Evolutionary conservation across 2,113 vertebrate genomes (phyloP).

Genomic region (Perca flavescens): DNA sequence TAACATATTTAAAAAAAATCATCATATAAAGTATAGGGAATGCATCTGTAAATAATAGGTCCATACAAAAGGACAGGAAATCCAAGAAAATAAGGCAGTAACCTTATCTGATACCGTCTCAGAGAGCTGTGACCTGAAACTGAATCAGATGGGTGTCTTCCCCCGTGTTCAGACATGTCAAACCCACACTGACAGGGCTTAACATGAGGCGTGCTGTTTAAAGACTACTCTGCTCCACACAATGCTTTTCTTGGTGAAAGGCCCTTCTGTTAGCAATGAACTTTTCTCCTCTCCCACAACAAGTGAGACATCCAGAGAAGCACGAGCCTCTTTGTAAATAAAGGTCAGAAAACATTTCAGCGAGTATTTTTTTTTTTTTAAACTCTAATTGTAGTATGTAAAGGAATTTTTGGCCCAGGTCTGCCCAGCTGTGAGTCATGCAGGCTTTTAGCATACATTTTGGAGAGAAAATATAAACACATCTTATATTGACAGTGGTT

Average conservation of each 20-base stretch:
- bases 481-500: constrained; percentile 11
- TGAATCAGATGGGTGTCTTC: constrained; percentile 45
- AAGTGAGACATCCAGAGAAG: constrained; percentile 46
- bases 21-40: neutral
- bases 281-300: constrained; percentile 54
- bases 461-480: constrained; percentile 28
- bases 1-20: neutral
- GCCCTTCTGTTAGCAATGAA: constrained; percentile 41
- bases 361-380: too few relatives aligned
- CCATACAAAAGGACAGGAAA: constrained; percentile 23
- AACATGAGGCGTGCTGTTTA: constrained; percentile 49
- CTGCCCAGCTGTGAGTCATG: constrained; percentile 39
- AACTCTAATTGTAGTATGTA: constrained; percentile 51
- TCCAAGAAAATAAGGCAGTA: constrained; percentile 19
- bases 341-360: constrained; percentile 65
- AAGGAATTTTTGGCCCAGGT: constrained; percentile 44
- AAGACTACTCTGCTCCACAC: constrained; percentile 48
- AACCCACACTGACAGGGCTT: constrained; percentile 58
- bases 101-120: constrained; percentile 19
- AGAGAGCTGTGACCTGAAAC: constrained; percentile 29
- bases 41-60: neutral
- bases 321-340: constrained; percentile 48
- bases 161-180: constrained; percentile 70
- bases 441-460: constrained; percentile 36
- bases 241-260: constrained; percentile 53